Conservation (phyloP, 2,113 vertebrate genomes). For the Oxyura jamaicensis region DNA sequence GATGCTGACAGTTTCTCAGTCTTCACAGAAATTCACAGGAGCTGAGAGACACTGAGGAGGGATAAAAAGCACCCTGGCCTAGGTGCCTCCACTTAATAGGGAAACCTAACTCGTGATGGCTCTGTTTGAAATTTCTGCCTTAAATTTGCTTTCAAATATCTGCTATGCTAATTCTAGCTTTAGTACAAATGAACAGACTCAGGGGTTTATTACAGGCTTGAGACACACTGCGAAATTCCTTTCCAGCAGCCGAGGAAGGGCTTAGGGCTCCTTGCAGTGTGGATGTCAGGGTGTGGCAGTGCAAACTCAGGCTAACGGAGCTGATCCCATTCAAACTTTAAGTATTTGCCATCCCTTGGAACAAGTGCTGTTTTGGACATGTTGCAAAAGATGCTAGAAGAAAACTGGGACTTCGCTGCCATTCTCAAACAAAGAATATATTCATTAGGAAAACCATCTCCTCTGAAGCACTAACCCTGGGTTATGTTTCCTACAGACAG, state of each 20-base stretch:
- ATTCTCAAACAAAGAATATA: constrained; percentile 27
- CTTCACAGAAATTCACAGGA: not conserved
- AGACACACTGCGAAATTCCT: not conserved
- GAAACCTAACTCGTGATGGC: not conserved
- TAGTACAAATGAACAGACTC: not conserved
- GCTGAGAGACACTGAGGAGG: not conserved
- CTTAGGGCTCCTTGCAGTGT: not conserved
- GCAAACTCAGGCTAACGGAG: not conserved
- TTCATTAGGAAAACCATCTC: constrained; percentile 4
- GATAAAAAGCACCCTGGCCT: not conserved
- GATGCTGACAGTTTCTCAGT: not conserved
- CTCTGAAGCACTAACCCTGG: not conserved
- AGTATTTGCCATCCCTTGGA: not conserved
- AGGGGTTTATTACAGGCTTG: not conserved
- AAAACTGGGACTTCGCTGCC: not conserved
- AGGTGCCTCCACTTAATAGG: not conserved
- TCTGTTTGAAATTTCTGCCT: not conserved
- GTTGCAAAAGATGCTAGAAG: not conserved
- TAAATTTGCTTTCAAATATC: not conserved
- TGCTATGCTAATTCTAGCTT: not conserved
- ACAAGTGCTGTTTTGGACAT: not conserved
- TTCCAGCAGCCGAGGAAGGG: not conserved
- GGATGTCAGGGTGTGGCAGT: not conserved
- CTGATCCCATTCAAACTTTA: not conserved
- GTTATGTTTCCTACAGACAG: not conserved